A percentile compares a stretch with the other conserved stretches of the same genome.
These are phyloP conservation scores for Chelonus insularis DNA, from an alignment of 1,140 invertebrate genomes.

Conservation along the genomic window DNA sequence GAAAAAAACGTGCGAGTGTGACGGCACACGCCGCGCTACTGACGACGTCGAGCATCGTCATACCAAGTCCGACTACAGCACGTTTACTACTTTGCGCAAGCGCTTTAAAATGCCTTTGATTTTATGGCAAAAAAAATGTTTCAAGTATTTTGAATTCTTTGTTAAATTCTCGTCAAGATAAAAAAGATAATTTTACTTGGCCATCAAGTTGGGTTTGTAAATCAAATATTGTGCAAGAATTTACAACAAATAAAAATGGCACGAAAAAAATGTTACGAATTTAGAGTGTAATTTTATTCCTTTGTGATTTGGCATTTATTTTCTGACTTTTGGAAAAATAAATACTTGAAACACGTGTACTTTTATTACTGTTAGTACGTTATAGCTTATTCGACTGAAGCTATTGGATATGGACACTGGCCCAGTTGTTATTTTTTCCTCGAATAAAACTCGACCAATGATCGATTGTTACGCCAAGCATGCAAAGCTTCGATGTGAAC, in stretches of 20 bases:
- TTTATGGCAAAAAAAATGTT: conserved; percentile 6
- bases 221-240: too few species aligned
- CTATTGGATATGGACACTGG: conserved; percentile 10
- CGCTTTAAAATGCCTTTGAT: conserved; percentile 31
- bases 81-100: conserved; percentile 41
- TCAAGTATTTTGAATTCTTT: neutral
- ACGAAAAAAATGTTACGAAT: too few species aligned
- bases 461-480: conserved; percentile 19
- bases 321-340: too few species aligned
- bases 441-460: conserved; percentile 5
- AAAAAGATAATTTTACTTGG: neutral
- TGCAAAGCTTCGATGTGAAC: neutral
- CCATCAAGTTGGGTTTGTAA: too few species aligned
- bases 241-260: too few species aligned
- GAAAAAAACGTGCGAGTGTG: conserved; percentile 50
- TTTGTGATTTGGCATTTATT: too few species aligned
- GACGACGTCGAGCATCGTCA: conserved; percentile 49
- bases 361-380: neutral
- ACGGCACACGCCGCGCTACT: conserved; percentile 60
- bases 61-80: conserved; percentile 34
- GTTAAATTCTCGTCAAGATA: neutral
- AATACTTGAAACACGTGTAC: too few species aligned
- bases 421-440: conserved; percentile 18
- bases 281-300: too few species aligned
- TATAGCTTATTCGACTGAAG: neutral